Evolutionary conservation across 2,888 invertebrate species (phyloP).

Genomic region (Drosophila mettleri): DNA sequence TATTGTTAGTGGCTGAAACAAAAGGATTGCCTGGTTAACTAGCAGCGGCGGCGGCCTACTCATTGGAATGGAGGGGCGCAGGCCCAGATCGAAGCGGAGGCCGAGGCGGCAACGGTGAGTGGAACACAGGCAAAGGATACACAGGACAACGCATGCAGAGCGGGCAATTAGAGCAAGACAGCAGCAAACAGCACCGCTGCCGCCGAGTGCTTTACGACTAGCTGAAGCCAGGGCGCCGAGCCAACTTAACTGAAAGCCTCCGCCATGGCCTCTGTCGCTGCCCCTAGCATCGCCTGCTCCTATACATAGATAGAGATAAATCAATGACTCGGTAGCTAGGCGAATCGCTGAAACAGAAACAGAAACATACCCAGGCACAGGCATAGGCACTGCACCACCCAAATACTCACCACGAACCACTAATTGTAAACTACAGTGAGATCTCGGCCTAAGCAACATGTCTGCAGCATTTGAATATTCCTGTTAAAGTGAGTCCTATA

Average conservation of each 20-base stretch:
- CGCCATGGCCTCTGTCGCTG: slow-evolving; percentile 4
- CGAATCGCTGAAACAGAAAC: slow-evolving; percentile 17
- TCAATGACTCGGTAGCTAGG: slow-evolving; percentile 48
- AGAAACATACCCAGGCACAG: slow-evolving; percentile 4
- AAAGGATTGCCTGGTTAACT: slow-evolving; percentile 56
- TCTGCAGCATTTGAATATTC: not conserved
- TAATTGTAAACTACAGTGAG: slow-evolving; percentile 30
- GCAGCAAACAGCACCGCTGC: slow-evolving; percentile 38
- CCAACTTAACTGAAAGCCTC: slow-evolving; percentile 22
- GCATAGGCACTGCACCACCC: slow-evolving; percentile 1
- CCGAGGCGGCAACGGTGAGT: not conserved
- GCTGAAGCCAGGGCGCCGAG: slow-evolving; percentile 31
- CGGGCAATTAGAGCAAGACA: slow-evolving; percentile 68
- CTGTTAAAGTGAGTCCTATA: no score
- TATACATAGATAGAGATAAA: slow-evolving; percentile 44
- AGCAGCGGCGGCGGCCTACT: slow-evolving; percentile 27
- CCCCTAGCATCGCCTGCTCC: not conserved
- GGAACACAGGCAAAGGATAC: slow-evolving; percentile 15
- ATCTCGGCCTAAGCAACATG: not conserved
- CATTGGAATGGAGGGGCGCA: slow-evolving; percentile 15
- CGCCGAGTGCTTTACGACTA: slow-evolving; percentile 27
- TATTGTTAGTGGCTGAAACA: slow-evolving; percentile 37
- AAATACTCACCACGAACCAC: not conserved
- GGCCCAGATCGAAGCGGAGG: slow-evolving; percentile 11
- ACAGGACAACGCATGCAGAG: slow-evolving; percentile 51